Percentiles rank a stretch among this genome's conserved stretches.
phyloP scores from a whole-genome alignment of 37 sponge, comb jelly and placozoan species.

The Oopsacas minuta region DNA sequence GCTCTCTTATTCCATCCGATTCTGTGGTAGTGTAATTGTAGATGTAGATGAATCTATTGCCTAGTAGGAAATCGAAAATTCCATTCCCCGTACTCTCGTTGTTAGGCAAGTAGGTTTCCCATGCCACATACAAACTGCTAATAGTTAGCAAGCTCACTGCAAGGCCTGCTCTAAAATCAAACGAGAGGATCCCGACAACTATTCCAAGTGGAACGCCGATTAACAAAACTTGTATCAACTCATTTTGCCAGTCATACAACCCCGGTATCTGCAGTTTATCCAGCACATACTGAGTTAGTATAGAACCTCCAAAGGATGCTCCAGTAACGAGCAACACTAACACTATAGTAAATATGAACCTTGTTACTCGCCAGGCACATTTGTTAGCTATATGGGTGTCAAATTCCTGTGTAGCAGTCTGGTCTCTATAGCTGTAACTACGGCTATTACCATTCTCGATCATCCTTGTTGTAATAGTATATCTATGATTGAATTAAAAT shows the following conservation, averaged over 20 bases:
- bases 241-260: not conserved
- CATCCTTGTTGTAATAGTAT: too few species aligned
- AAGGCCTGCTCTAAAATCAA: slow-evolving; percentile 39
- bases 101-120: slow-evolving; percentile 41
- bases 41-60: not conserved
- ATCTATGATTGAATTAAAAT: too few species aligned
- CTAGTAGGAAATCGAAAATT: not conserved
- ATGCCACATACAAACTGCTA: slow-evolving; percentile 54
- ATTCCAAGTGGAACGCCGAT: not conserved
- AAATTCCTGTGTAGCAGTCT: not conserved
- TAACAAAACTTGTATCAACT: not conserved
- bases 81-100: not conserved
- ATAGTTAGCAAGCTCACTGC: slow-evolving; percentile 40
- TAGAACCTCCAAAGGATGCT: not conserved
- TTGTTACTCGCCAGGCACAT: not conserved
- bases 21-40: not conserved
- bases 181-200: not conserved
- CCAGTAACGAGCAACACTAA: not conserved
- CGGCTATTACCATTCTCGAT: too few species aligned
- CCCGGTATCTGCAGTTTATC: not conserved
- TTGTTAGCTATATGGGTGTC: not conserved
- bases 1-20: slow-evolving; percentile 48
- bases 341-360: not conserved
- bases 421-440: not conserved
- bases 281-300: not conserved